Evolutionary conservation across 1,140 invertebrate genomes (phyloP).

Genomic region (Muscidifurax raptorellus): DNA sequence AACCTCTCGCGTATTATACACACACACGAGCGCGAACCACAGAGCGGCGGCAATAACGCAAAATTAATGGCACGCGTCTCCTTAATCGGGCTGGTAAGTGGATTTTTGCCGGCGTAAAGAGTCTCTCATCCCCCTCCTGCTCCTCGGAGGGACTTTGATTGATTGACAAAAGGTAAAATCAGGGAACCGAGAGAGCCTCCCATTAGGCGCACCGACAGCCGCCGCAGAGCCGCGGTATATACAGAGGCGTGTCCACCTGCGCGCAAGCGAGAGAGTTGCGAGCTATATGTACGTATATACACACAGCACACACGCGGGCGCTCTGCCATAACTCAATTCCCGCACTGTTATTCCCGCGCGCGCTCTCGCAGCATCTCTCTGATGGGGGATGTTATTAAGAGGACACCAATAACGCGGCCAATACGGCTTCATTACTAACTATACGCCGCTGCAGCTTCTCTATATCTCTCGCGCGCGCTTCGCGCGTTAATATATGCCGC

Average conservation of each 20-base stretch:
- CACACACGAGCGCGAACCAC: not conserved
- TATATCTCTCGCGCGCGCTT: not conserved
- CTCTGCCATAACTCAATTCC: slow-evolving; percentile 67
- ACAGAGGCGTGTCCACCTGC: slow-evolving; percentile 34
- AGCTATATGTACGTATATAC: not conserved
- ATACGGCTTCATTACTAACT: slow-evolving; percentile 53
- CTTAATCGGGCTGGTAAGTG: slow-evolving; percentile 50
- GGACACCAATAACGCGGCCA: slow-evolving; percentile 54
- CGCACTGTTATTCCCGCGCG: slow-evolving; percentile 63
- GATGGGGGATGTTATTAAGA: slow-evolving; percentile 56
- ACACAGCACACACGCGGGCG: slow-evolving; percentile 33
- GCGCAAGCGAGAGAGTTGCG: slow-evolving; percentile 34
- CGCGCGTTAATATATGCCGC: slow-evolving; percentile 37
- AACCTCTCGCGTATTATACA: not conserved
- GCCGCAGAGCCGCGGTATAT: slow-evolving; percentile 3
- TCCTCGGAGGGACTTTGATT: slow-evolving; percentile 41
- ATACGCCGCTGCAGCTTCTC: not conserved
- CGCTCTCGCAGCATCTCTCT: slow-evolving; percentile 48
- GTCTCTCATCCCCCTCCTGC: not conserved
- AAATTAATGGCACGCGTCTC: slow-evolving; percentile 52
- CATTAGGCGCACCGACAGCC: slow-evolving; percentile 35
- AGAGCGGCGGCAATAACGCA: slow-evolving; percentile 28
- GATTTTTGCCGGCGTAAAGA: slow-evolving; percentile 44
- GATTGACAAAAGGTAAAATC: slow-evolving; percentile 55
- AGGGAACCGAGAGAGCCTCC: slow-evolving; percentile 8